Conservation (phyloP, 2,797 vertebrate species). For the Characodon lateralis region DNA sequence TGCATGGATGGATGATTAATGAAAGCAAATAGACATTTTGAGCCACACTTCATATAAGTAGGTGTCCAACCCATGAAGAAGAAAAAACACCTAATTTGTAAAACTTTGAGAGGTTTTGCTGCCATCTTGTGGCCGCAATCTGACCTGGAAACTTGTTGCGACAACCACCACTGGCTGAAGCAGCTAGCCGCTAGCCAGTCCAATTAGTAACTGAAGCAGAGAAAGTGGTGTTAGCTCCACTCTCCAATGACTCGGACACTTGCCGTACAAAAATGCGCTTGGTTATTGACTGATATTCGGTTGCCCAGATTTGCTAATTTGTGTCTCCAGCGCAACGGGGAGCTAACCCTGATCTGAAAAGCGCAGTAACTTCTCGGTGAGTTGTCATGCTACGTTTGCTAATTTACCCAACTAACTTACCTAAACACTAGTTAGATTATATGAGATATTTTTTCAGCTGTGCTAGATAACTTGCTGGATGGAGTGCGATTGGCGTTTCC, state of each 20-base stretch:
- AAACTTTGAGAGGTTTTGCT: slow-evolving; percentile 4
- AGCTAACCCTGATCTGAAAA: slow-evolving; percentile 36
- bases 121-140: slow-evolving; percentile 41
- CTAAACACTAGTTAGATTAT: background rate
- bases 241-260: slow-evolving; percentile 60
- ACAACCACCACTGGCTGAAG: slow-evolving; percentile 29
- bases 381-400: slow-evolving; percentile 43
- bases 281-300: slow-evolving; percentile 50
- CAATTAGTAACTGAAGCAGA: slow-evolving; percentile 32
- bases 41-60: too few species aligned
- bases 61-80: too few species aligned
- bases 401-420: slow-evolving; percentile 23
- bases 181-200: slow-evolving; percentile 45
- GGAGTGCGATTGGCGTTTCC: background rate
- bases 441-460: background rate
- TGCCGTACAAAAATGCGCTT: slow-evolving; percentile 49
- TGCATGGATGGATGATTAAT: too few species aligned
- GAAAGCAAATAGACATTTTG: too few species aligned
- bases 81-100: background rate
- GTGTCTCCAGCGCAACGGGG: slow-evolving; percentile 17
- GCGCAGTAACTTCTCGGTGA: slow-evolving; percentile 64
- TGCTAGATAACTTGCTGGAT: too few species aligned
- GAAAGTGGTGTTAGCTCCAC: slow-evolving; percentile 60
- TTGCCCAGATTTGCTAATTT: slow-evolving; percentile 6
- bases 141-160: slow-evolving; percentile 68